phyloP scores from a whole-genome alignment of 2,797 vertebrate genomes.

The Bucorvus abyssinicus region DNA sequence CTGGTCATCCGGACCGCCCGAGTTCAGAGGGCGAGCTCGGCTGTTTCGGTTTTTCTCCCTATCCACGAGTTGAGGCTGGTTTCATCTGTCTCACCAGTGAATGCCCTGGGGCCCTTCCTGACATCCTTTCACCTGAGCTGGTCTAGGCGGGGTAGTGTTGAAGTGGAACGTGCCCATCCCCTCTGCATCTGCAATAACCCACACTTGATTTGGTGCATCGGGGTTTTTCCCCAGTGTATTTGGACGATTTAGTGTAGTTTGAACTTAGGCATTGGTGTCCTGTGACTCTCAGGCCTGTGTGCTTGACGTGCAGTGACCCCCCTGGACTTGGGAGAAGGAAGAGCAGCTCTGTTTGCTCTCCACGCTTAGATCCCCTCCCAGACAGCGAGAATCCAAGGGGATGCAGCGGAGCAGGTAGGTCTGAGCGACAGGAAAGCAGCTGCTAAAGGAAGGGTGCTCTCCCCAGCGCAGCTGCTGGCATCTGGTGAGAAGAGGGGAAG shows the following conservation, averaged over 20 bases:
- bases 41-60: background rate
- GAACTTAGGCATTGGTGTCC: accelerated
- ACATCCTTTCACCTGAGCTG: background rate
- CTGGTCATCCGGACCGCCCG: background rate
- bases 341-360: background rate
- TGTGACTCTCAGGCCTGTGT: background rate
- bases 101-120: background rate
- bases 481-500: background rate
- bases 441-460: background rate
- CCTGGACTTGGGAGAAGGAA: background rate
- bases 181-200: background rate
- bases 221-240: background rate
- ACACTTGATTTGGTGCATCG: accelerated
- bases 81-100: background rate
- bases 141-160: background rate
- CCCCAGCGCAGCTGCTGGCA: background rate
- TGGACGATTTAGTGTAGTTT: background rate
- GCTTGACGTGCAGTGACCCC: background rate
- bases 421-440: background rate
- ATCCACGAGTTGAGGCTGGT: background rate
- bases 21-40: background rate
- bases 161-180: background rate
- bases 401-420: background rate
- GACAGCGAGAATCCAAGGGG: background rate
- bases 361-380: background rate